Base-by-base conservation (phyloP, 2,888 invertebrate species). In the Heliconius hortense region DNA sequence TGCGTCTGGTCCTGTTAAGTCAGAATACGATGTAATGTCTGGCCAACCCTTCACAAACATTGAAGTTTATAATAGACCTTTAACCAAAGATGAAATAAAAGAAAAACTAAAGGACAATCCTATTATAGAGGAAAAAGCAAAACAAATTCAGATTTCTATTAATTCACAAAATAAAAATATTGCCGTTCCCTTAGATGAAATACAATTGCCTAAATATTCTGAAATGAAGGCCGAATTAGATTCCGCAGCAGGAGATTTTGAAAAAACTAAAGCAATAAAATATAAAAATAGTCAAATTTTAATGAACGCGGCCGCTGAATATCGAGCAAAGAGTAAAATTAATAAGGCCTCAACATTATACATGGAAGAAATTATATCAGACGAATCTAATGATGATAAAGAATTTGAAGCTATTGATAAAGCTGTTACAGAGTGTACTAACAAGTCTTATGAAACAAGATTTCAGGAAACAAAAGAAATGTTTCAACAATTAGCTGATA, bases 21-120 rank as follows among this genome's bases (percentile, higher is more conserved):
- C 92, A 0, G 93, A 93, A 77, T 90, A 90, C 78, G 93, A 93
- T 80, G 90, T 94, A 8, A 92, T 94, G 93, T 87, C 90, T 60
- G 93, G 93, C 1, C 94, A 94, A 78, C 94, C 94, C 4, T 94
- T 94, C 79, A 91, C 91, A 10, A 80, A 87, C 72, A 80, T 93
- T 63, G 88, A 87, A 64, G 90, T 91, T 70, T 82, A 84, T n/a
- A 86, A 82, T 39, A 88, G 83, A 73, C 93, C 92, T 13, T 80
- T 92, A 21, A 84, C 87, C 2, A 68, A 71, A 0, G 87, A 90
- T 69, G 89, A 93, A 84, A 86, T 91, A 76, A 90, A 86, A 77
- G 82, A 87, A 72, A 82, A 88, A 80, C 68, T 93, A 4, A 90
- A 89, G 80, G 86, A 86, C 75, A 90, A 87, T 76, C 91, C 91